Evolutionary conservation across 2,888 invertebrate genomes (phyloP).

Genomic region (Folsomia manolachei): DNA sequence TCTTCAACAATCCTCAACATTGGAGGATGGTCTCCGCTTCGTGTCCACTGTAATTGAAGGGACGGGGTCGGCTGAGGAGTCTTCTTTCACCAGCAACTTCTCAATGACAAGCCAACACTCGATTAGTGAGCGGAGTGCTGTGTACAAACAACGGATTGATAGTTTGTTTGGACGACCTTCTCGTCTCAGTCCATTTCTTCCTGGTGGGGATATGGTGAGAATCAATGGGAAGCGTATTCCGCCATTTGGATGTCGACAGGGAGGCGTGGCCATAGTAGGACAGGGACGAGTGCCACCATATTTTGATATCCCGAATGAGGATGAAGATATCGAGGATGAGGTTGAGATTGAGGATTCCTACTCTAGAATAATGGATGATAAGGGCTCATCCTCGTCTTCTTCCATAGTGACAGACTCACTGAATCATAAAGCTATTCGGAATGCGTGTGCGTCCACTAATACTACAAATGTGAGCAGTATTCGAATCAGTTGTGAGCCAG

Average conservation of each 20-base stretch:
- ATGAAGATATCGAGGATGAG: constrained; percentile 23
- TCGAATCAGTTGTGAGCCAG: constrained; percentile 45
- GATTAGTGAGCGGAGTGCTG: constrained; percentile 54
- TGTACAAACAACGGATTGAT: constrained; percentile 81
- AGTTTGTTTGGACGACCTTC: constrained; percentile 65
- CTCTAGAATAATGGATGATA: constrained; percentile 34
- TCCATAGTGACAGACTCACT: constrained; percentile 47
- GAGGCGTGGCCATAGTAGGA: no score
- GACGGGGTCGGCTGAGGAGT: constrained; percentile 35
- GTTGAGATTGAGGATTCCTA: constrained; percentile 38
- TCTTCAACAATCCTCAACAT: constrained; percentile 49
- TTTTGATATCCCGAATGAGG: no score
- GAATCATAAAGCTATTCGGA: constrained; percentile 28
- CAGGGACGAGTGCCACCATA: constrained; percentile 6
- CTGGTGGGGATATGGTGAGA: constrained; percentile 35
- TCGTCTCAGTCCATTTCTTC: constrained; percentile 29
- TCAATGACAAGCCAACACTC: constrained; percentile 46
- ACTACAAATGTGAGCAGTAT: constrained; percentile 45
- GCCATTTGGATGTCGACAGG: background rate
- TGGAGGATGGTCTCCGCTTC: constrained; percentile 49
- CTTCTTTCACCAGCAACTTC: constrained; percentile 38
- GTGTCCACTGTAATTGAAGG: constrained; percentile 48
- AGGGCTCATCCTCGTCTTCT: background rate
- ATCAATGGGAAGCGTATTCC: constrained; percentile 34
- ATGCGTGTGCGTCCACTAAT: background rate